phyloP scores from a whole-genome alignment of 2,113 vertebrate species.

The Notothenia rossii region DNA sequence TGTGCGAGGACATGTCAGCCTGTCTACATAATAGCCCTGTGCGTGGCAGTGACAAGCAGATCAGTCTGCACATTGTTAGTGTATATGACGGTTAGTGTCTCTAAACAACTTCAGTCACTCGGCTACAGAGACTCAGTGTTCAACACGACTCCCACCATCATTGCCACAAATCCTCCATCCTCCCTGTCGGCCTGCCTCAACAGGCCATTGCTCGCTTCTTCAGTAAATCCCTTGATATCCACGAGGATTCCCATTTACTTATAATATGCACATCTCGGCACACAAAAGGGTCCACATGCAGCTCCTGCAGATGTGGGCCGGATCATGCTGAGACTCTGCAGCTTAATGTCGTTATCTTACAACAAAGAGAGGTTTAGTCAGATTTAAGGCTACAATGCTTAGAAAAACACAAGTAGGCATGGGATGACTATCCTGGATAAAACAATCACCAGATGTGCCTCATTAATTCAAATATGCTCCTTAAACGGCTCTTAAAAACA shows the following conservation, averaged over 20 bases:
- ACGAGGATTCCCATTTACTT: background rate
- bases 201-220: slow-evolving; percentile 14
- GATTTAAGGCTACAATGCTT: slow-evolving; percentile 18
- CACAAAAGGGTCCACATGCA: slow-evolving; percentile 15
- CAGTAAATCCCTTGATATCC: slow-evolving; percentile 2
- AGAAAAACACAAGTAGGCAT: background rate
- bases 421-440: no score
- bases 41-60: slow-evolving; percentile 62
- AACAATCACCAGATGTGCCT: no score
- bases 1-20: slow-evolving; percentile 58
- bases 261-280: slow-evolving; percentile 24
- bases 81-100: slow-evolving; percentile 42
- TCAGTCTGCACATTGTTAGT: slow-evolving; percentile 56
- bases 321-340: slow-evolving; percentile 16
- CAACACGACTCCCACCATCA: slow-evolving; percentile 1
- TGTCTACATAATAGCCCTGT: slow-evolving; percentile 60
- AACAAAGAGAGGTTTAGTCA: slow-evolving; percentile 37
- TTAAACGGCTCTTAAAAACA: no score
- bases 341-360: slow-evolving; percentile 22
- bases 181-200: background rate
- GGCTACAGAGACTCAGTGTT: slow-evolving; percentile 48
- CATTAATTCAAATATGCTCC: no score
- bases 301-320: slow-evolving; percentile 18
- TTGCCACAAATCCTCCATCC: slow-evolving; percentile 8
- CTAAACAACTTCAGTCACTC: slow-evolving; percentile 21